phyloP scores from a whole-genome alignment of 2,797 vertebrate genomes.

The Tragelaphus eurycerus region DNA sequence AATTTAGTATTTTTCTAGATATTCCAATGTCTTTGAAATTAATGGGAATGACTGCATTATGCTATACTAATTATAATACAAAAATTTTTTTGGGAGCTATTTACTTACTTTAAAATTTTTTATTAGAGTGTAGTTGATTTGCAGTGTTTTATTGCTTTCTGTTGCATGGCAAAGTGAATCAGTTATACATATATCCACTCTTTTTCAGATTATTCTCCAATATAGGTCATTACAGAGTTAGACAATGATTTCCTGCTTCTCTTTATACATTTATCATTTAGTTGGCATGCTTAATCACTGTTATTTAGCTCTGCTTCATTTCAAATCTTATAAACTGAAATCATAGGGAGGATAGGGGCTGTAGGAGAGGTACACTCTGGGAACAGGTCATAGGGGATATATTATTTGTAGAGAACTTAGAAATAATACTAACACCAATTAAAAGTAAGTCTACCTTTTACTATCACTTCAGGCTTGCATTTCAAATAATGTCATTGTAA shows the following conservation, averaged over 20 bases:
- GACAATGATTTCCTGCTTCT: neutral
- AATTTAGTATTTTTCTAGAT: constrained; percentile 1
- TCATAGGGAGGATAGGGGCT: neutral
- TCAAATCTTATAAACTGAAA: neutral
- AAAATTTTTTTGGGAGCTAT: neutral
- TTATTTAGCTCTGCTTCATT: neutral
- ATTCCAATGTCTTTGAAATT: neutral
- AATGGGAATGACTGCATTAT: neutral
- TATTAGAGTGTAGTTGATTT: neutral
- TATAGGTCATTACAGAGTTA: neutral
- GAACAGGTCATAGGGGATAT: neutral
- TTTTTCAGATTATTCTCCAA: neutral
- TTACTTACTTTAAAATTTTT: neutral
- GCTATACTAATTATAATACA: neutral
- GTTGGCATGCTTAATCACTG: neutral
- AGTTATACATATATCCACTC: neutral
- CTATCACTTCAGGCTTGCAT: neutral
- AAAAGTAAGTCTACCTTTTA: neutral
- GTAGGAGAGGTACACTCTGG: neutral
- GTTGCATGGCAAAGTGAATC: neutral
- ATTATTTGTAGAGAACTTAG: neutral
- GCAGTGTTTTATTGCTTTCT: neutral
- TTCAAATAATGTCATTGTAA: neutral
- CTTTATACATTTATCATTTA: neutral
- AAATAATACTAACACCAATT: neutral